Conservation (phyloP, 2,113 vertebrate species). For the Rhinoderma darwinii region DNA sequence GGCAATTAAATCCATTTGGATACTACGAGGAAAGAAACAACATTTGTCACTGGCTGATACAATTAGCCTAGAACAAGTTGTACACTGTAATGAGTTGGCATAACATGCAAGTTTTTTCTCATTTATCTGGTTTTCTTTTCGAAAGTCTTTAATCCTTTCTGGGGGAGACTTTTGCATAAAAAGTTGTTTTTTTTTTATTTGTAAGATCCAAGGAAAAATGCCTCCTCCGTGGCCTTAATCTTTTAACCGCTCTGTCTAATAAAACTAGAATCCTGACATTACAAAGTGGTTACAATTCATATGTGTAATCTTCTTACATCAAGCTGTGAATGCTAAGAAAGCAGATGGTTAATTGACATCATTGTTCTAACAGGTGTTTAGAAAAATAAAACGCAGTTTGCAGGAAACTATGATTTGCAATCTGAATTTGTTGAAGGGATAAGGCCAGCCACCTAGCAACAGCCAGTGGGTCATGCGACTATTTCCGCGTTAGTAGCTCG, state of each 20-base stretch:
- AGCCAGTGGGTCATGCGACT: too few relatives aligned
- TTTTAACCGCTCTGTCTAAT: conserved; percentile 43
- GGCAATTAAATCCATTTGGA: conserved; percentile 42
- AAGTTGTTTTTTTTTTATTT: conserved; percentile 48
- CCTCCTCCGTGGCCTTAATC: conserved; percentile 45
- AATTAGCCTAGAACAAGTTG: conserved; percentile 47
- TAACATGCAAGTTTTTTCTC: conserved; percentile 46
- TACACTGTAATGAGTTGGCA: conserved; percentile 56
- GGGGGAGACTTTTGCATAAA: conserved; percentile 55
- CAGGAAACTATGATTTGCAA: too few relatives aligned
- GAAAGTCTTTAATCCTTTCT: conserved; percentile 57
- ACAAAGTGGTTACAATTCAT: conserved; percentile 22
- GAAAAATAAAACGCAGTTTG: too few relatives aligned
- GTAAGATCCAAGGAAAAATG: conserved; percentile 47
- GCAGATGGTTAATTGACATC: conserved; percentile 33
- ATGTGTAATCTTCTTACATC: conserved; percentile 45
- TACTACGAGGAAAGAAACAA: conserved; percentile 44
- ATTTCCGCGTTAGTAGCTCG: too few relatives aligned
- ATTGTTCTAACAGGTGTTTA: conserved; percentile 47
- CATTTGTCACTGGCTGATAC: conserved; percentile 42
- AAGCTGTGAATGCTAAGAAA: conserved; percentile 38
- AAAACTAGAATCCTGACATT: conserved; percentile 18
- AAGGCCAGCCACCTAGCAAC: too few relatives aligned
- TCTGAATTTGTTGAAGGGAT: too few relatives aligned
- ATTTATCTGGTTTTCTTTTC: conserved; percentile 54